Base-by-base conservation (phyloP, 35 echinoderm and acorn worm genomes). In the Ophioderma brevispina region DNA sequence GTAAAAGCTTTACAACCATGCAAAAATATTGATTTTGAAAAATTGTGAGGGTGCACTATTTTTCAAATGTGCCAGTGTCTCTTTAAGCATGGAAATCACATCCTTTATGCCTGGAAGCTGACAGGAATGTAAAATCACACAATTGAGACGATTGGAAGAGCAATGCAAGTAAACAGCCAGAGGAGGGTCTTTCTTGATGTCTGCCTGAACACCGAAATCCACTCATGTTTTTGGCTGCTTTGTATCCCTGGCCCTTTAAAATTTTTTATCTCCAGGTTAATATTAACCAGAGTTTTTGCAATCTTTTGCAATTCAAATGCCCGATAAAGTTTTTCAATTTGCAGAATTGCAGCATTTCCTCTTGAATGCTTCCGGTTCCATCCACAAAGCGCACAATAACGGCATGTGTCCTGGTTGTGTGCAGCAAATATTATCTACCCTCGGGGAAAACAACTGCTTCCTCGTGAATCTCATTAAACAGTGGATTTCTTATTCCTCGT, bases 321-420 rank as follows among this genome's bases (percentile, higher is more conserved):
- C 75, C n/a, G 75, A 10, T 10, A 77, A 31, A 10, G n/a, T 28
- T 25, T 77, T 77, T 35, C 3, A 77, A 25, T 77, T 77, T 35
- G n/a, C n/a, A 28, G n/a, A 77, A 77, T 11, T 77, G n/a, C 75
- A 77, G 33, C n/a, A 77, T 4, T 77, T 77, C 75, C 75, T 77
- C 75, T 25, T 25, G n/a, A 25, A 77, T 35, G 75, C 33, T 77
- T 5, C 33, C 33, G n/a, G n/a, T 77, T 25, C 3, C 33, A 77
- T 77, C 75, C n/a, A 77, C 75, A 77, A 77, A 77, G n/a, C 75
- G n/a, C 33, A 35, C 75, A 77, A 77, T 10, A 77, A 11, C n/a
- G 75, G n/a, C 33, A 77, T 28, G 11, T 31, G n/a, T 77, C 75
- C 33, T 28, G n/a, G n/a, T 77, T 77, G 23, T 77, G 75, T 4